These are phyloP conservation scores for Antheraea pernyi DNA, from an alignment of 1,140 invertebrate species.

Conservation along the genomic window DNA sequence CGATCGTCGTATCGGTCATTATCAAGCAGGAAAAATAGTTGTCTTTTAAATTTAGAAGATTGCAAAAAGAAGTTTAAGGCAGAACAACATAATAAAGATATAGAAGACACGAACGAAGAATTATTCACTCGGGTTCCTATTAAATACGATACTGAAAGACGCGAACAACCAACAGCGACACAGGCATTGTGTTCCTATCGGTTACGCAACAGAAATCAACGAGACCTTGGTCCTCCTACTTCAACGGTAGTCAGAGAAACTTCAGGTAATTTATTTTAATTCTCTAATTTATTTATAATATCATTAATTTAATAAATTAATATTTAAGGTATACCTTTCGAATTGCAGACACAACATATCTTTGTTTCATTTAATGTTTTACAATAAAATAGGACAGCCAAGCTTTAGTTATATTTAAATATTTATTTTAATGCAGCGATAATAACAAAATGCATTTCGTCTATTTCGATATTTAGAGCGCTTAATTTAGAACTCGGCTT, in stretches of 20 bases:
- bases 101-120: conserved; percentile 28
- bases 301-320: no score
- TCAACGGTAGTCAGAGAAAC: conserved; percentile 59
- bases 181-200: conserved; percentile 53
- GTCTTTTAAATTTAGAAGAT: conserved; percentile 55
- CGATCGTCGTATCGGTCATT: conserved; percentile 65
- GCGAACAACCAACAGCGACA: conserved; percentile 31
- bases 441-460: conserved; percentile 6
- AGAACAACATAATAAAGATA: conserved; percentile 53
- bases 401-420: background rate
- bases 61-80: conserved; percentile 67
- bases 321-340: background rate
- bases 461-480: conserved; percentile 25
- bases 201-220: conserved; percentile 58
- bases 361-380: background rate
- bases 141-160: conserved; percentile 46
- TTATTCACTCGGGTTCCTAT: conserved; percentile 26
- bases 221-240: conserved; percentile 58
- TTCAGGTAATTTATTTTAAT: conserved; percentile 49
- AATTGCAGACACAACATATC: background rate
- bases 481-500: conserved; percentile 32
- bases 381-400: background rate
- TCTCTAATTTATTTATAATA: background rate
- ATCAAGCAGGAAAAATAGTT: conserved; percentile 60
- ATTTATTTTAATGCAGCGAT: background rate